Percentiles rank a stretch among this genome's conserved stretches.
Evolutionary conservation across 2,797 vertebrate species (phyloP).

Genomic region (Halcyon smyrnensis): DNA sequence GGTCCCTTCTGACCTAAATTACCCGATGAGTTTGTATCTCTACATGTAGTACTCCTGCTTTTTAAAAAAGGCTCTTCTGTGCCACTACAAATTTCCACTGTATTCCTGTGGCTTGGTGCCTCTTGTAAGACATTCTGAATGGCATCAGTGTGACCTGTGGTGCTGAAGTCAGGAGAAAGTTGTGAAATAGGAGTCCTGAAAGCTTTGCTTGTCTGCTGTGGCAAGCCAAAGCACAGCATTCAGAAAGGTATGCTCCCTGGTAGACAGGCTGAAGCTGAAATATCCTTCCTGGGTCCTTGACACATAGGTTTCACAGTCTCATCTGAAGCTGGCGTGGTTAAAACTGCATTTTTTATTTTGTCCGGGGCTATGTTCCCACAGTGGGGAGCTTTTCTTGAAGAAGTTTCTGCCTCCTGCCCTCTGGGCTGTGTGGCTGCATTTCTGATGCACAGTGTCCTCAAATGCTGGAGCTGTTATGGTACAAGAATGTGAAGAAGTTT

Average conservation of each 20-base stretch:
- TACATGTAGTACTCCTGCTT: neutral
- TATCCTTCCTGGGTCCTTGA: neutral
- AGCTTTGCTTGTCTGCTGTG: neutral
- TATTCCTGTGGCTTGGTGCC: neutral
- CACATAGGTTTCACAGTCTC: neutral
- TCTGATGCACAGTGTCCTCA: neutral
- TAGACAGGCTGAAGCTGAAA: neutral
- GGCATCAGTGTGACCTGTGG: neutral
- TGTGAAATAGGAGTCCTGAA: neutral
- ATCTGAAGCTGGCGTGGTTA: neutral
- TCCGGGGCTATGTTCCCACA: neutral
- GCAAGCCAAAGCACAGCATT: neutral
- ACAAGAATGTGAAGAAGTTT: neutral
- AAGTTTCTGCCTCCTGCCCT: neutral
- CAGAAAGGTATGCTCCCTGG: neutral
- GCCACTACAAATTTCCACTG: neutral
- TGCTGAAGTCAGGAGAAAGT: neutral
- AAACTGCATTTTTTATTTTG: neutral
- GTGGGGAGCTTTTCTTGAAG: neutral
- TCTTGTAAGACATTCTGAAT: neutral
- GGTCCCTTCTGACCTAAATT: neutral
- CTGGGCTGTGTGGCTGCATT: neutral
- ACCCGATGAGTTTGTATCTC: neutral
- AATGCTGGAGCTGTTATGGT: fast-evolving
- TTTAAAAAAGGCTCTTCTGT: neutral